Evolutionary conservation across 2,797 vertebrate genomes (phyloP).

Genomic region (Euthynnus affinis): DNA sequence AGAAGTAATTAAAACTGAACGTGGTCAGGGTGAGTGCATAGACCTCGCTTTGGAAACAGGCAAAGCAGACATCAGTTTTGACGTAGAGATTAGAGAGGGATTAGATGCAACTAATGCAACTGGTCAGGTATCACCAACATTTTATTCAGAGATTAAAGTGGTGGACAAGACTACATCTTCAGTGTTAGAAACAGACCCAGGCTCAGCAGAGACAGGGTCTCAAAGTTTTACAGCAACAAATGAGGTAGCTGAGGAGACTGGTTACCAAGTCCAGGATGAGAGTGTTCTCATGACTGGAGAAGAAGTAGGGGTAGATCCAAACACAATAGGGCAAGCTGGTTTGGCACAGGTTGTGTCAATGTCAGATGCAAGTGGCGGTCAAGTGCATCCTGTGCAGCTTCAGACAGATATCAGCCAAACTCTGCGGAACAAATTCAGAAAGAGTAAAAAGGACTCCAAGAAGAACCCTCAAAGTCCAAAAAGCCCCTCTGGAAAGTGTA

Average conservation of each 20-base stretch:
- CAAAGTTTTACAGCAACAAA: not conserved
- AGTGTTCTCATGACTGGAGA: not conserved
- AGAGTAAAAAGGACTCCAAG: slow-evolving; percentile 43
- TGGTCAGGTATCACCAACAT: slow-evolving; percentile 4
- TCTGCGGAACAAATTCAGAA: slow-evolving; percentile 35
- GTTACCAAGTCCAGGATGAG: not conserved
- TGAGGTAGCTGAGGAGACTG: slow-evolving; percentile 12
- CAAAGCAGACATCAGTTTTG: slow-evolving; percentile 5
- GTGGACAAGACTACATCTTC: slow-evolving; percentile 1
- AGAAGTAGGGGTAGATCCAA: not conserved
- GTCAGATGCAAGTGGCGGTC: slow-evolving; percentile 7
- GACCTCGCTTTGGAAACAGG: slow-evolving; percentile 26
- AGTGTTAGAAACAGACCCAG: slow-evolving; percentile 9
- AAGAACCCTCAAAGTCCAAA: slow-evolving; percentile 40
- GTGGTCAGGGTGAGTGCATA: not conserved
- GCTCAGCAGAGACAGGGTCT: slow-evolving; percentile 12
- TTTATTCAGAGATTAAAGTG: slow-evolving; percentile 3
- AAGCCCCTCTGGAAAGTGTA: slow-evolving; percentile 53
- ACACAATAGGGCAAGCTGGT: not conserved
- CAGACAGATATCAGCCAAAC: slow-evolving; percentile 4
- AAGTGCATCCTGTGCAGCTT: not conserved
- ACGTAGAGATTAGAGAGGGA: not conserved
- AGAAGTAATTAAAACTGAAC: not conserved
- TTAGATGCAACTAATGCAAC: slow-evolving; percentile 6
- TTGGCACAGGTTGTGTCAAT: not conserved